Conservation (phyloP, 2,888 invertebrate genomes). For the Andrena bucephala region DNA sequence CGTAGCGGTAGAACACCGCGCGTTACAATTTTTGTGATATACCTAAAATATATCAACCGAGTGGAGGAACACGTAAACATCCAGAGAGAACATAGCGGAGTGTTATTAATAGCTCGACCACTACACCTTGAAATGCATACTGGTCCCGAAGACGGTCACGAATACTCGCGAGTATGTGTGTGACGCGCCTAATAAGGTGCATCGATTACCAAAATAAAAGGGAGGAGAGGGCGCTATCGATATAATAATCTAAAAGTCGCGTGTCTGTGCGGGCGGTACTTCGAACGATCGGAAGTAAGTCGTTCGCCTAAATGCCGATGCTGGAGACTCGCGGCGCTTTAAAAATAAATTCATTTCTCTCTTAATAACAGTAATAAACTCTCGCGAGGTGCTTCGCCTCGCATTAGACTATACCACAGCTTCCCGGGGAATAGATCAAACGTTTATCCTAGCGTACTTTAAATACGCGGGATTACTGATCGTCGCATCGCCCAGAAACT, state of each 20-base stretch:
- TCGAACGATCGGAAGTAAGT: constrained; percentile 1
- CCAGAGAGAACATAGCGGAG: neutral
- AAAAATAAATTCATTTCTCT: constrained; percentile 71
- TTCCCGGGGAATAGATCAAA: constrained; percentile 18
- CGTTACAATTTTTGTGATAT: neutral
- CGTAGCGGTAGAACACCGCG: neutral
- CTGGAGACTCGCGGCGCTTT: constrained; percentile 49
- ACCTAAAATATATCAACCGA: neutral
- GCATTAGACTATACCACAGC: constrained; percentile 36
- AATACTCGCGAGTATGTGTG: constrained; percentile 10
- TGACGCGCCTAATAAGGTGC: constrained; percentile 17
- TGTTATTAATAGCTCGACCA: constrained; percentile 3
- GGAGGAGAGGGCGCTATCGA: constrained; percentile 19
- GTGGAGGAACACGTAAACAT: constrained; percentile 1
- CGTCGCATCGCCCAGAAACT: constrained; percentile 44
- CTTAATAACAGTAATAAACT: constrained; percentile 74
- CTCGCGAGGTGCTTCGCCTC: constrained; percentile 59
- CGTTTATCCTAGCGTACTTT: neutral
- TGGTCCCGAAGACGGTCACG: constrained; percentile 65
- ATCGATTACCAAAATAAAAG: constrained; percentile 8
- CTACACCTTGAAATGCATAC: constrained; percentile 48
- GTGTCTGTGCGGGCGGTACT: constrained; percentile 5
- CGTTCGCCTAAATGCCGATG: constrained; percentile 64
- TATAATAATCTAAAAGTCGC: constrained; percentile 19
- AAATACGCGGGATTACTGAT: constrained; percentile 19